Base-by-base conservation (phyloP, 2,113 vertebrate species). In the Trogon surrucura region DNA sequence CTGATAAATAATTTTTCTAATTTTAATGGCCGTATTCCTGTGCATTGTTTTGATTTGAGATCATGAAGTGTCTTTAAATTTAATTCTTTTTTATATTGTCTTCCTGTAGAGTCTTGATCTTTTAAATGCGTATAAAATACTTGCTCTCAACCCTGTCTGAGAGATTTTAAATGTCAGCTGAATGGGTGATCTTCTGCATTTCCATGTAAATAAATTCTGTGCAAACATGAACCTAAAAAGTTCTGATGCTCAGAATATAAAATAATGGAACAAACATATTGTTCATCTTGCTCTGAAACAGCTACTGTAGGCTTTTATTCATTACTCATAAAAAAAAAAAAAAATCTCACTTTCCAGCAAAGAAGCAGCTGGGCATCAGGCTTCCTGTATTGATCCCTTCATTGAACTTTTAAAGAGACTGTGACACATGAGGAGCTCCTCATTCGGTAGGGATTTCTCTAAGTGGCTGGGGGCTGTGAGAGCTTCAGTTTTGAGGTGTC, bases 181-280 rank as follows among this genome's bases (percentile, higher is more conserved):
- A 66, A 81, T 13, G 51, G 30, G 30, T 88, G 72, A 89, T 80
- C 89, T 92, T 50, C 54, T 86, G 64, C 50, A 48, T 93, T 96
- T 84, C n/a, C 21, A n/a, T 19, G 26, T 26, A 84, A 32, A 77
- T 64, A 81, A 92, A 80, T 86, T 70, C 45, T 73, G 20, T 67
- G 36, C 48, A 78, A 73, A 60, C 23, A 7, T 48, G 53, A 84
- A 57, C 26, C 34, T 70, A 85, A 89, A 23, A 16, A 57, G 65
- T 48, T 41, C 34, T 89, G 48, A 26, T 60, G 57, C 70, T 67
- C 34, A 57, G 53, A 89, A 29, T 67, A 34, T 56, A 45, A 81
- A 87, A 36, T 56, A 85, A 36, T 15, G 44, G 41, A 77, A 88
- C 12, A 72, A 69, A 8, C 18, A 5, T 16, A 17, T n/a, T 64